Evolutionary conservation across 2,113 vertebrate species (phyloP), one percentile per base, ranked within the genome.

Genomic region (Oceanites oceanicus): DNA sequence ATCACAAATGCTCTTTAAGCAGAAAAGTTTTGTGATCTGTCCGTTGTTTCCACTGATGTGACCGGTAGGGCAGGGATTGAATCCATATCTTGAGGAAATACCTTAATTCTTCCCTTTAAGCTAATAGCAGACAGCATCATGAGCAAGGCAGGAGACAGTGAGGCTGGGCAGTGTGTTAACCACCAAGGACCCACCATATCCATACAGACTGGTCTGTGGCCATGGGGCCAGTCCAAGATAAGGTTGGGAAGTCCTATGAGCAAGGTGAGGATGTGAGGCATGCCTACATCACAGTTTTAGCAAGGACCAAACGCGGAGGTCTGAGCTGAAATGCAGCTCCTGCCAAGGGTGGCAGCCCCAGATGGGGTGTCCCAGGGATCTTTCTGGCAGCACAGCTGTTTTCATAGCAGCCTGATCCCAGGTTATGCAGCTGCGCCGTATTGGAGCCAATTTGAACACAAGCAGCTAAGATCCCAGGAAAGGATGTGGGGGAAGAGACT

Each of bases 221-320:
- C 19, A 7, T 6, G 4, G 21, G 27, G 3, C 5, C 25, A 19
- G 15, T 18, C 20, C 0, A 0, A 27, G 19, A 8, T 12, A 17
- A 61, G 11, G 20, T 2, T 73, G 36, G 10, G 7, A 87, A 34
- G 19, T 15, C 12, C 22, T 1, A 0, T 58, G 36, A 55, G 47
- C 32, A 62, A 87, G n/a, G 40, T 42, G 21, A 49, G 36, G 30
- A 26, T 2, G 7, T 27, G 55, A 52, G 15, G 22, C 55, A 50
- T 26, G 15, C 8, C 26, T 65, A 11, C 9, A 11, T 20, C 29
- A 21, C 55, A 55, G 21, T 30, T 32, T 19, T 40, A 61, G 26
- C 34, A 66, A 56, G 23, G 62, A n/a, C 17, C 42, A 86, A 2
- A 20, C 0, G 6, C 30, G n/a, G 17, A 83, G 36, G 4, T 47